Conservation (phyloP, 2,888 invertebrate species). For the Timema cristinae region DNA sequence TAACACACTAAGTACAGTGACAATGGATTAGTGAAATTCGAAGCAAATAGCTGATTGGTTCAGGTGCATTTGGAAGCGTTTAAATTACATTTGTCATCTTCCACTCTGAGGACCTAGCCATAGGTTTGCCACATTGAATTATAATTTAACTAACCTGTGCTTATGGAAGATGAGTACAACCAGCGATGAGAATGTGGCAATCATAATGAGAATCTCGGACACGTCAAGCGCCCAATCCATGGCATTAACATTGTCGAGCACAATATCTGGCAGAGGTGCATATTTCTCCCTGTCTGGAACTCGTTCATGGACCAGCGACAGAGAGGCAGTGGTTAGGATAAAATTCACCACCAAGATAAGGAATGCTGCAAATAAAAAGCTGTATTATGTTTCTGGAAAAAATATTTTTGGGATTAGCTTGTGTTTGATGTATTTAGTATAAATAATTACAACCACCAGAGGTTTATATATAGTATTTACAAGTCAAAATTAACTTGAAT, state of each 20-base stretch:
- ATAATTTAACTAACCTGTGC: conserved; percentile 57
- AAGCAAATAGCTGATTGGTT: too few species aligned
- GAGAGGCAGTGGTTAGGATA: conserved; percentile 62
- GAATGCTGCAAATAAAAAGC: conserved; percentile 50
- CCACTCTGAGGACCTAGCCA: too few species aligned
- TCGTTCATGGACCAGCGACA: conserved; percentile 82
- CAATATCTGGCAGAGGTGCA: conserved; percentile 76
- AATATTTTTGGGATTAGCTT: not conserved
- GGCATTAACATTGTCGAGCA: conserved; percentile 71
- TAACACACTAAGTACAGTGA: too few species aligned
- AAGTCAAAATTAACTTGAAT: too few species aligned
- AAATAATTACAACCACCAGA: too few species aligned
- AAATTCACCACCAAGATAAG: conserved; percentile 60
- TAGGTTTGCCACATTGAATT: too few species aligned
- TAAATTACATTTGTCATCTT: too few species aligned
- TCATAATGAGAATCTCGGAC: conserved; percentile 83
- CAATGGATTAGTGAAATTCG: too few species aligned
- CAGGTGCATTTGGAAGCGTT: too few species aligned
- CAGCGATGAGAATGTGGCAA: conserved; percentile 71
- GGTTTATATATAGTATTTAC: too few species aligned
- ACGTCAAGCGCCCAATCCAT: conserved; percentile 77
- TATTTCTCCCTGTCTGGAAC: conserved; percentile 72
- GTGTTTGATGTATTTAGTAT: not conserved
- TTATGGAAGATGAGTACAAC: conserved; percentile 79
- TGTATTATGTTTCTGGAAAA: not conserved